Evolutionary conservation across 2,888 invertebrate genomes (phyloP).

Genomic region (Congeria kusceri): DNA sequence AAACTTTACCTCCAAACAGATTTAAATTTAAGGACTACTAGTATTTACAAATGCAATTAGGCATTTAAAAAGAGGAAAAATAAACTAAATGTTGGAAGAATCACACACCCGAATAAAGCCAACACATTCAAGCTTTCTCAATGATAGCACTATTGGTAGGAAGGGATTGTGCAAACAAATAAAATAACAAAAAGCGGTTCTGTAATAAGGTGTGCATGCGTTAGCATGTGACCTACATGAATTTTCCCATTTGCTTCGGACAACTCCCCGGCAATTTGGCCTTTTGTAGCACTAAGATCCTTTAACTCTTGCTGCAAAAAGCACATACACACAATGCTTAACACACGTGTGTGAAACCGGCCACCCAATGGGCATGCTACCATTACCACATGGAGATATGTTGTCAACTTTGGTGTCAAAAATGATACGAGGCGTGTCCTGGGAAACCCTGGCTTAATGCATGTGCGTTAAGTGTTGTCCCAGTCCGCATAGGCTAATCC

Average conservation of each 20-base stretch:
- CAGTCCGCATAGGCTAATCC: no score
- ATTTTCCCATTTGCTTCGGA: conserved; percentile 78
- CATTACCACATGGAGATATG: neutral
- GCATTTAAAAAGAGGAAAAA: no score
- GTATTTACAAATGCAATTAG: no score
- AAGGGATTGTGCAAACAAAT: neutral
- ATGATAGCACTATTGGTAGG: neutral
- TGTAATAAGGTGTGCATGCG: neutral
- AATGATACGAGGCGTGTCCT: no score
- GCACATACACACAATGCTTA: conserved; percentile 10
- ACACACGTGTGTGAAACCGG: neutral
- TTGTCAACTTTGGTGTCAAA: no score
- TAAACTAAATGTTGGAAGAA: no score
- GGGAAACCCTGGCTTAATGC: no score
- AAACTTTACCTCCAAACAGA: no score
- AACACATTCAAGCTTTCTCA: neutral
- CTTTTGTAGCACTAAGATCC: conserved; percentile 79
- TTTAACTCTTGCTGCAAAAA: conserved; percentile 80
- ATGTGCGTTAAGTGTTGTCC: no score
- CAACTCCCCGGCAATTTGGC: conserved; percentile 78
- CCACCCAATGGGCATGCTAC: neutral
- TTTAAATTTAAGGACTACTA: no score
- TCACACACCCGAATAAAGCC: neutral
- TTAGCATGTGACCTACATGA: conserved; percentile 65
- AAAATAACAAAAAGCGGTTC: neutral